Conservation (phyloP, 2,113 vertebrate species). For the Psettodes erumei region DNA sequence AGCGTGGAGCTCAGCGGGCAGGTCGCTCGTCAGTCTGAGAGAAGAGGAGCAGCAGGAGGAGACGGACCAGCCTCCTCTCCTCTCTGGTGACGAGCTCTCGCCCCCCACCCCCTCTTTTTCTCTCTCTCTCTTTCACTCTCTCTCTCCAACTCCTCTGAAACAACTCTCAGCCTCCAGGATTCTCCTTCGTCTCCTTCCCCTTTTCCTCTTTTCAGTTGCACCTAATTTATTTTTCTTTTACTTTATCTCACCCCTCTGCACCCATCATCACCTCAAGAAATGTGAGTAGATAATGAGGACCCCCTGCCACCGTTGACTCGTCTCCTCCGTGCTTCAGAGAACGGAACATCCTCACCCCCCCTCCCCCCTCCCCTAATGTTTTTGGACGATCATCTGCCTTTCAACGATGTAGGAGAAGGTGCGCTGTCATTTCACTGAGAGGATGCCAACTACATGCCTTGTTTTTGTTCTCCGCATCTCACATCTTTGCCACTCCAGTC, state of each 20-base stretch:
- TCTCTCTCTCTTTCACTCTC: slow-evolving; percentile 21
- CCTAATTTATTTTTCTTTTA: slow-evolving; percentile 3
- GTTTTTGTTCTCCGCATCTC: slow-evolving; percentile 32
- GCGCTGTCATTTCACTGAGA: slow-evolving; percentile 71
- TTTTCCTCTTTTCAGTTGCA: slow-evolving; percentile 57
- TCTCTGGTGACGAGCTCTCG: slow-evolving; percentile 62
- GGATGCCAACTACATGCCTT: slow-evolving; percentile 66
- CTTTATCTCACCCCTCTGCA: slow-evolving; percentile 33
- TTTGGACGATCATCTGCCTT: slow-evolving; percentile 39
- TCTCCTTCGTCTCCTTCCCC: slow-evolving; percentile 30
- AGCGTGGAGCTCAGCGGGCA: slow-evolving; percentile 73
- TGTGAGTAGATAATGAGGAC: slow-evolving; percentile 64
- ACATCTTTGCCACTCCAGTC: slow-evolving; percentile 36
- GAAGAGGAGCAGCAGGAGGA: slow-evolving; percentile 73
- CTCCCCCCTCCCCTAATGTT: slow-evolving; percentile 4
- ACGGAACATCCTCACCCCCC: slow-evolving; percentile 39
- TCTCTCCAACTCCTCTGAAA: slow-evolving; percentile 65
- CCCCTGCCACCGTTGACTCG: slow-evolving; percentile 60
- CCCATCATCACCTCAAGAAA: slow-evolving; percentile 37
- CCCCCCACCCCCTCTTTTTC: slow-evolving; percentile 20
- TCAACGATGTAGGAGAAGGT: slow-evolving; percentile 68
- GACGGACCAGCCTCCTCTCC: slow-evolving; percentile 67
- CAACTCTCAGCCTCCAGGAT: slow-evolving; percentile 54
- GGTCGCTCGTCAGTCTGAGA: slow-evolving; percentile 79
- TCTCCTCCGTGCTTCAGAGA: slow-evolving; percentile 52